These are phyloP conservation scores for Synanthedon vespiformis DNA, from an alignment of 2,888 invertebrate species.

Conservation along the genomic window DNA sequence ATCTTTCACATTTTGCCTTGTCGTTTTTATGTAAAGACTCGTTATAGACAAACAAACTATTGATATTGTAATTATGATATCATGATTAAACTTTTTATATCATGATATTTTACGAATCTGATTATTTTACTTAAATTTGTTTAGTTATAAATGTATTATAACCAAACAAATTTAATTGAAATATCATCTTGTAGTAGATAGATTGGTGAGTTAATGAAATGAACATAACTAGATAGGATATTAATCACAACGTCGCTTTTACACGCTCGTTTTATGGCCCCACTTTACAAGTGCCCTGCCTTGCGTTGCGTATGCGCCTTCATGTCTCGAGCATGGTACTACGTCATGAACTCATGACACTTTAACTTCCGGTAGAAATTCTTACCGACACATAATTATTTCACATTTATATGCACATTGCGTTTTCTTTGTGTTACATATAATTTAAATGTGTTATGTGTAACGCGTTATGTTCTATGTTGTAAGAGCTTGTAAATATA, in stretches of 20 bases:
- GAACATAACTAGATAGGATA: no score
- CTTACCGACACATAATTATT: constrained; percentile 7
- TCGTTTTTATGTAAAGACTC: no score
- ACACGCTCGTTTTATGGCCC: constrained; percentile 19
- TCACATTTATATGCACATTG: background rate
- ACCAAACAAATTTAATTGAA: no score
- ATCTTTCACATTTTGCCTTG: no score
- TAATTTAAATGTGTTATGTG: background rate
- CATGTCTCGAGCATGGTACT: constrained; percentile 16
- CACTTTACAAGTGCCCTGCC: constrained; percentile 16
- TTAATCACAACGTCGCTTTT: background rate
- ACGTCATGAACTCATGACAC: constrained; percentile 8
- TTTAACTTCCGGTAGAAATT: constrained; percentile 39
- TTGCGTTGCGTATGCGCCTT: constrained; percentile 18
- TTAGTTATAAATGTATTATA: no score
- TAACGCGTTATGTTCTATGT: background rate
- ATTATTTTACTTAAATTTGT: no score
- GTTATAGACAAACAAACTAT: no score
- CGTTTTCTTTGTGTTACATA: background rate
- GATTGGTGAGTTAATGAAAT: no score
- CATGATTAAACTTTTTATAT: no score
- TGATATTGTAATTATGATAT: no score
- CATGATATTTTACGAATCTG: no score
- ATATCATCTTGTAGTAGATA: no score
- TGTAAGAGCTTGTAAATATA: background rate